phyloP scores from a whole-genome alignment of 2,797 vertebrate species.

The Sebastes hubbsi region DNA sequence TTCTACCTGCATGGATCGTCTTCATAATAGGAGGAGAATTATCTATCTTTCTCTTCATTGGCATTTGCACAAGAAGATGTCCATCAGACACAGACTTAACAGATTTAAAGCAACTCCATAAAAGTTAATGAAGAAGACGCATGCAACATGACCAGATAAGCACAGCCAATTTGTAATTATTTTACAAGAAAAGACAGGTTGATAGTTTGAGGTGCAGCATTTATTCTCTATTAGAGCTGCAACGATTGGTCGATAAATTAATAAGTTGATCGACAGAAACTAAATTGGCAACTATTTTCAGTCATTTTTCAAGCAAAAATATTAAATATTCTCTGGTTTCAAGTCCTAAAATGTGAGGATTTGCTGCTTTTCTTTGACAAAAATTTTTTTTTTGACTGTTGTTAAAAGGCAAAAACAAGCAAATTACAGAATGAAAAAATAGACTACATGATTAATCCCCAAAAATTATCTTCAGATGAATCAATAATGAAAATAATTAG shows the following conservation, averaged over 20 bases:
- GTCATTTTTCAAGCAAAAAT: neutral
- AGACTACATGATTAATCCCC: neutral
- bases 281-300: neutral
- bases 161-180: neutral
- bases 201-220: neutral
- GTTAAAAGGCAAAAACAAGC: neutral
- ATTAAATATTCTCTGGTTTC: neutral
- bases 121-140: neutral
- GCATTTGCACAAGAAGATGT: constrained; percentile 8
- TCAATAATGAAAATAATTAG: neutral
- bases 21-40: constrained; percentile 42
- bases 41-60: constrained; percentile 2
- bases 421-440: neutral
- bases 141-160: neutral
- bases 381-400: neutral
- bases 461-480: neutral
- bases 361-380: neutral
- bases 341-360: neutral
- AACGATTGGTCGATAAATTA: neutral
- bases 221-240: neutral
- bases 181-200: neutral
- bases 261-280: neutral
- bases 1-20: constrained; percentile 29
- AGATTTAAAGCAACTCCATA: constrained; percentile 42
- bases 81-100: neutral